phyloP scores from a whole-genome alignment of 2,797 vertebrate genomes.

The Coregonus ussuriensis region DNA sequence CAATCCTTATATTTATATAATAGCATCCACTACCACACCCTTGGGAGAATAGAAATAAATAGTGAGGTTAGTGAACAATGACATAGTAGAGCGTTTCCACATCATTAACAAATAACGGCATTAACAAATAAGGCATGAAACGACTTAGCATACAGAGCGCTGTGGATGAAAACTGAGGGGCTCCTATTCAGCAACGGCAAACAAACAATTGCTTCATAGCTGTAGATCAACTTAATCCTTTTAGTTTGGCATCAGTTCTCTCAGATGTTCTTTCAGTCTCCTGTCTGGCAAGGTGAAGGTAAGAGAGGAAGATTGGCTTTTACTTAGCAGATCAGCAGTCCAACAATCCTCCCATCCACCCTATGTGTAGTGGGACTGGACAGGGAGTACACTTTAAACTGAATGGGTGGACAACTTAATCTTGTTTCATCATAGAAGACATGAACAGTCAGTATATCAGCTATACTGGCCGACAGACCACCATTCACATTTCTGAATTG shows the following conservation, averaged over 20 bases:
- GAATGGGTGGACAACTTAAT: slow-evolving; percentile 17
- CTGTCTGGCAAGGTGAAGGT: slow-evolving; percentile 30
- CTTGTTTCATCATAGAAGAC: slow-evolving; percentile 4
- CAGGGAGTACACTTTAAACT: slow-evolving; percentile 9
- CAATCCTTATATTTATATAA: slow-evolving; percentile 48
- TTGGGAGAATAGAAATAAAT: slow-evolving; percentile 33
- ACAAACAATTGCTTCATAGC: slow-evolving; percentile 46
- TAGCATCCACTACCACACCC: slow-evolving; percentile 46
- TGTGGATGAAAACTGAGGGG: slow-evolving; percentile 10
- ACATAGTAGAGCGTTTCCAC: slow-evolving; percentile 48
- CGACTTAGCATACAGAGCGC: not conserved
- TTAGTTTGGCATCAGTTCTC: slow-evolving; percentile 23
- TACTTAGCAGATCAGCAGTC: slow-evolving; percentile 21
- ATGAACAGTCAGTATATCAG: slow-evolving; percentile 50
- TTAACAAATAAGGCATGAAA: slow-evolving; percentile 34
- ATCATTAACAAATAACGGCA: slow-evolving; percentile 34
- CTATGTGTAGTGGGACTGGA: slow-evolving; percentile 29
- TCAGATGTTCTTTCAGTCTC: slow-evolving; percentile 26
- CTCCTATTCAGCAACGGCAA: slow-evolving; percentile 26
- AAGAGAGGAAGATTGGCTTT: slow-evolving; percentile 33
- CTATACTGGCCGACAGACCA: slow-evolving; percentile 9
- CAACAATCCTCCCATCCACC: slow-evolving; percentile 18
- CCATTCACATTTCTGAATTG: slow-evolving; percentile 45
- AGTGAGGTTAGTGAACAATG: slow-evolving; percentile 51
- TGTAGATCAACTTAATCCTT: slow-evolving; percentile 27